Conservation (phyloP, 2,888 invertebrate genomes). For the Quadriops clusia region DNA sequence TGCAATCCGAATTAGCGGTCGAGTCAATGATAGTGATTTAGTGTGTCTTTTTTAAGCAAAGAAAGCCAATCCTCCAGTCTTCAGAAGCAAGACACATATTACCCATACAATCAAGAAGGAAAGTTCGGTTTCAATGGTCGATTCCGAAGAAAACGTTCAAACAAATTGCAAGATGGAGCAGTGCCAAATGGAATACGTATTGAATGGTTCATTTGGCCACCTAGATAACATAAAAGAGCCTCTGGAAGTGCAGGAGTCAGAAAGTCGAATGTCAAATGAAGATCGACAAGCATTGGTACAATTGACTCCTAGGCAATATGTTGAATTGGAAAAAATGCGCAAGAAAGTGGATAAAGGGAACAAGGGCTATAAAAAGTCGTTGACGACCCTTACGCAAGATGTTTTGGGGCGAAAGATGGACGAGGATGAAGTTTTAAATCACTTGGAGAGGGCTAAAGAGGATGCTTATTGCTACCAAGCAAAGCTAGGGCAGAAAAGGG, state of each 20-base stretch:
- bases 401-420: constrained; percentile 20
- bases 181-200: constrained; percentile 12
- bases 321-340: constrained; percentile 28
- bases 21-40: too few relatives aligned
- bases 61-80: too few relatives aligned
- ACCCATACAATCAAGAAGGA: too few relatives aligned
- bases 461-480: constrained; percentile 15
- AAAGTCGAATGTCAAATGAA: too few relatives aligned
- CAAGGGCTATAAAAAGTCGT: constrained; percentile 25
- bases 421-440: constrained; percentile 21
- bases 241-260: constrained; percentile 5
- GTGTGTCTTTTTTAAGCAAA: too few relatives aligned
- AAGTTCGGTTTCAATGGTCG: too few relatives aligned
- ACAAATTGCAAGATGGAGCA: constrained; percentile 11
- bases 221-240: background rate
- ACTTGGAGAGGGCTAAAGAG: constrained; percentile 17
- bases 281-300: too few relatives aligned
- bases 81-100: too few relatives aligned
- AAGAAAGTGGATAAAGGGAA: constrained; percentile 24
- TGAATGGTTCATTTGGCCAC: background rate
- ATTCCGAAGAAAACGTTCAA: too few relatives aligned
- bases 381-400: constrained; percentile 27
- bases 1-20: too few relatives aligned
- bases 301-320: constrained; percentile 29
- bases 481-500: too few relatives aligned